Conservation (phyloP, 2,888 invertebrate species). For the Chydorus sphaericus region DNA sequence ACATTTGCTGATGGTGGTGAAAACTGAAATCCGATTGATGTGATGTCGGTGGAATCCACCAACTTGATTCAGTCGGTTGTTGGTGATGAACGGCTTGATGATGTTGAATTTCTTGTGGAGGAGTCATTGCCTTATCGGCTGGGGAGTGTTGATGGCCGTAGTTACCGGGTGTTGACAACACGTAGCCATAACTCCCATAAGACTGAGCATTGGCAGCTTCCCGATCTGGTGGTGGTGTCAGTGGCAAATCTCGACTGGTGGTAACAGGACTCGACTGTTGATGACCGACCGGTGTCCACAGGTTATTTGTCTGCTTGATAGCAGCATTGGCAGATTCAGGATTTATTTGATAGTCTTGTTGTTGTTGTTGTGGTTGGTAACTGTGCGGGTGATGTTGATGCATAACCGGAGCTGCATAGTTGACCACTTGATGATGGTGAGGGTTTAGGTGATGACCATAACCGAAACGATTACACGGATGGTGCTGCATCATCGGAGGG, state of each 20-base stretch:
- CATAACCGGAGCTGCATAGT: neutral
- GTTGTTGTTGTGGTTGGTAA: too few species aligned
- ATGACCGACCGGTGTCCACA: too few species aligned
- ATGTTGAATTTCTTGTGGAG: conserved; percentile 11
- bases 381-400: neutral
- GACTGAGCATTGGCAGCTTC: neutral
- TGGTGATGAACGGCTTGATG: too few species aligned
- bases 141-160: neutral
- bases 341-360: too few species aligned
- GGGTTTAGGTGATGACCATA: conserved; percentile 3
- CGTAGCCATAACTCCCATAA: neutral
- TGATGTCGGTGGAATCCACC: too few species aligned
- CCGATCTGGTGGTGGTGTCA: conserved; percentile 11
- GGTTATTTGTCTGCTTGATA: too few species aligned
- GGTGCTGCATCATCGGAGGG: neutral
- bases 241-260: conserved; percentile 1
- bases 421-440: conserved; percentile 4
- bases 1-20: conserved; percentile 3
- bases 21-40: conserved; percentile 3
- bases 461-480: conserved; percentile 8
- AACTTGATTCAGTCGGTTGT: too few species aligned
- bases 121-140: conserved; percentile 10
- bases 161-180: neutral
- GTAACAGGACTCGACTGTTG: too few species aligned
- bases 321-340: too few species aligned